Conservation (phyloP, 2,797 vertebrate genomes). For the Acanthurus tractus region DNA sequence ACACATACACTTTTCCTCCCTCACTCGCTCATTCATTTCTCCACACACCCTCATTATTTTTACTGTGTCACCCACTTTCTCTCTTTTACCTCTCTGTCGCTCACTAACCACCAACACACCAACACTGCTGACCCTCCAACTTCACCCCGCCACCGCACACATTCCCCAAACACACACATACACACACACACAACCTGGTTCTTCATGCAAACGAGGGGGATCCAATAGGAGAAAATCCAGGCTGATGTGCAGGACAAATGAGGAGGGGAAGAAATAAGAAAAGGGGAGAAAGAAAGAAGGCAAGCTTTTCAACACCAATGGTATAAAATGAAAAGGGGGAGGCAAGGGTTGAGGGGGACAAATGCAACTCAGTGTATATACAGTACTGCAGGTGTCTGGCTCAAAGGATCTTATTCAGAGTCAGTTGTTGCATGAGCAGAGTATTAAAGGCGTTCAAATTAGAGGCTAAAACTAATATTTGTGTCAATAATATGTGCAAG, state of each 20-base stretch:
- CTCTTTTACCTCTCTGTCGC: slow-evolving; percentile 41
- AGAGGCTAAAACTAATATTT: background rate
- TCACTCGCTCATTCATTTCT: slow-evolving; percentile 18
- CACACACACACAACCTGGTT: slow-evolving; percentile 28
- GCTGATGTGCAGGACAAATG: slow-evolving; percentile 75
- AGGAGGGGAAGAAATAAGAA: slow-evolving; percentile 65
- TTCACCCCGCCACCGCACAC: slow-evolving; percentile 25
- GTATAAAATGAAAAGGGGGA: slow-evolving; percentile 48
- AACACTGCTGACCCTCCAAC: slow-evolving; percentile 27
- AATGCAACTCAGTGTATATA: slow-evolving; percentile 44
- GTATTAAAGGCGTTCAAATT: background rate
- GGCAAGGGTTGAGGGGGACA: slow-evolving; percentile 18
- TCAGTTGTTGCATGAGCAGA: slow-evolving; percentile 21
- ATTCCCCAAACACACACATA: slow-evolving; percentile 9
- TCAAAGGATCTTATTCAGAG: slow-evolving; percentile 35
- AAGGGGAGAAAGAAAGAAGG: slow-evolving; percentile 56
- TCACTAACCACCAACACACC: slow-evolving; percentile 46
- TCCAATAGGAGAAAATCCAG: slow-evolving; percentile 65
- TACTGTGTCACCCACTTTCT: slow-evolving; percentile 37
- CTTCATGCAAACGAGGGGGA: slow-evolving; percentile 45
- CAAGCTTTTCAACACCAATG: slow-evolving; percentile 63
- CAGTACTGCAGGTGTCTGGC: slow-evolving; percentile 57
- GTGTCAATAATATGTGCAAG: background rate
- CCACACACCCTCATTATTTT: slow-evolving; percentile 50
- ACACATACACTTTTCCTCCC: slow-evolving; percentile 31